Conservation (phyloP, 2,113 vertebrate genomes). For the Silurus asotus region DNA sequence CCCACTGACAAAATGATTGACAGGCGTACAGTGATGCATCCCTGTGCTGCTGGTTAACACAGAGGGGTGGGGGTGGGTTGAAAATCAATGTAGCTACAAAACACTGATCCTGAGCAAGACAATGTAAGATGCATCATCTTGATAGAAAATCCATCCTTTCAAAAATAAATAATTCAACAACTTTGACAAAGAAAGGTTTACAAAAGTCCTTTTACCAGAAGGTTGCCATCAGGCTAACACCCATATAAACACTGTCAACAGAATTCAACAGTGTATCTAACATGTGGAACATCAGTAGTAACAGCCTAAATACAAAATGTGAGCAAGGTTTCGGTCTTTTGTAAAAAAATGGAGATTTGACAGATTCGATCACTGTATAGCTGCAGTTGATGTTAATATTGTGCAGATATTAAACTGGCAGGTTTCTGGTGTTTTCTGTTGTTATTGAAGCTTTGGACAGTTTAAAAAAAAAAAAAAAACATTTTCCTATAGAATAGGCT, state of each 20-base stretch:
- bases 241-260: background rate
- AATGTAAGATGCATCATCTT: background rate
- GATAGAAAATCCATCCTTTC: background rate
- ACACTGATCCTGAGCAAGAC: background rate
- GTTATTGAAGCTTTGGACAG: background rate
- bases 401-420: background rate
- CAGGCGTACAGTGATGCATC: background rate
- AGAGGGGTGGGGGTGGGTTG: background rate
- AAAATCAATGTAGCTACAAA: background rate
- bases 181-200: background rate
- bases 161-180: background rate
- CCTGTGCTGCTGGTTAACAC: conserved; percentile 8
- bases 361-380: background rate
- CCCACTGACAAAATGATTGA: background rate
- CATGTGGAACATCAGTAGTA: background rate
- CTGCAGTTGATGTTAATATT: background rate
- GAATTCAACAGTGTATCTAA: background rate
- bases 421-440: background rate
- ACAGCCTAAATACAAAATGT: background rate
- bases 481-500: background rate
- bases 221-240: background rate
- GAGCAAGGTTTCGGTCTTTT: background rate
- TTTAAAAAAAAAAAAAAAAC: background rate
- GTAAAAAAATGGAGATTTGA: background rate
- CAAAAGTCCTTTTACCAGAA: background rate